Evolutionary conservation across 37 sponge, comb jelly and placozoan species (phyloP), one percentile per base, ranked within the genome.

Genomic region (Tethya wilhelma): DNA sequence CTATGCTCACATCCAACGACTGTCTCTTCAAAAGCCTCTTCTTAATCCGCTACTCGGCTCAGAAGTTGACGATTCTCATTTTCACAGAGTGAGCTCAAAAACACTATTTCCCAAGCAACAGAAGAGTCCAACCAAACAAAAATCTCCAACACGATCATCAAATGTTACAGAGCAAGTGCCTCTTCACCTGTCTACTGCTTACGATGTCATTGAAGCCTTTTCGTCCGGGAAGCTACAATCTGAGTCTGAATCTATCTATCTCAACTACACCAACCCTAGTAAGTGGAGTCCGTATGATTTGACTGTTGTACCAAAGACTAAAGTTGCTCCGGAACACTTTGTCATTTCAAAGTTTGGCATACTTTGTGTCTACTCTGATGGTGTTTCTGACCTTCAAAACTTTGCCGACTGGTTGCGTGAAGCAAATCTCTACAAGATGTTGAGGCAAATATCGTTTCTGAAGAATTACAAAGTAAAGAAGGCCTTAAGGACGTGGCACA

Each of bases 401-500:
- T 92, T 95, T 75, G 86, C 90, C 6, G 90, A 83, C 2, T 95
- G 96, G 96, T 63, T 79, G 33, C 77, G 81, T 9, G 94, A 95
- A 31, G 87, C 94, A 22, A 79, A 69, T 56, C 25, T 92, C 22
- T 89, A 77, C 60, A 43, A 69, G 29, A 63, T 79, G 11, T 62
- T 91, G 5, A 67, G 57, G 59, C 64, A 77, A 56, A 82, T 92
- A 28, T 80, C 84, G 19, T 81, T 89, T 56, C 89, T 95, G 72
- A 74, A 53, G 39, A 37, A 69, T 3, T 92, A 79, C 59, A 66
- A 78, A 40, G 12, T 85, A 23, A 78, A 59, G 22, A 89, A 83
- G 49, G 82, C 82, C 55, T 41, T 95, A 4, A 56, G 55, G 14
- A 36, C 46, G 38, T 95, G 95, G 95, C 69, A 78, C 38, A 38